Evolutionary conservation across 2,888 invertebrate species (phyloP), one percentile per base, ranked within the genome.

Genomic region (Mimas tiliae): DNA sequence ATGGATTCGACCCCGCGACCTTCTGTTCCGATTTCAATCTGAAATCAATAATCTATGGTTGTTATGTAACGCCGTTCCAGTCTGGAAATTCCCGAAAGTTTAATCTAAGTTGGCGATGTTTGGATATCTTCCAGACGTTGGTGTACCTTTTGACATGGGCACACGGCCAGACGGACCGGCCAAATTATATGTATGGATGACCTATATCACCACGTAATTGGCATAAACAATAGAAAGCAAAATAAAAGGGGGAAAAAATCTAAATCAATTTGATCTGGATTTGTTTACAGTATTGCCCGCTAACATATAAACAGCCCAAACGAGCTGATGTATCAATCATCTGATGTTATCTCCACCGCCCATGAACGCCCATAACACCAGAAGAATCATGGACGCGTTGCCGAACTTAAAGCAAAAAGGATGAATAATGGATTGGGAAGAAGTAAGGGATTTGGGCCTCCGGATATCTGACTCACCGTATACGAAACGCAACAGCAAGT

Each of bases 1-100:
- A 34, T 16, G 16, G 16, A 16, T 8, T 50, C 16, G 48, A 50
- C 48, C 48, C 48, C 8, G 48, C 48, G 19, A 50, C 48, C 50
- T 48, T 9, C 50, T 19, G 50, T 19, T 8, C 50, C 9, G 16
- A 19, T 27, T 27, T 27, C 27, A 27, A 50, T 50, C 6, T 9
- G 34, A 16, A 58, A 19, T 6, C 19, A 58, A 58, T 58, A 58
- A 42, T 58, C 58, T 12, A 58, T 19, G 19, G 12, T 42, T 58
- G 42, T 58, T 58, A 58, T 42, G 58, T 42, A 58, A 38, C 42
- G 27, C 16, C 19, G 42, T 38, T 38, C 38, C 42, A 19, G 9
- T 7, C 55, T 38, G 19, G 11, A 38, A 19, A 58, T 58, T 1
- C 4, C 4, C 27, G 27, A 38, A 19, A 58, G 42, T 58, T 58